These are phyloP conservation scores for Promerops cafer DNA, from an alignment of 2,113 vertebrate species.

Conservation along the genomic window DNA sequence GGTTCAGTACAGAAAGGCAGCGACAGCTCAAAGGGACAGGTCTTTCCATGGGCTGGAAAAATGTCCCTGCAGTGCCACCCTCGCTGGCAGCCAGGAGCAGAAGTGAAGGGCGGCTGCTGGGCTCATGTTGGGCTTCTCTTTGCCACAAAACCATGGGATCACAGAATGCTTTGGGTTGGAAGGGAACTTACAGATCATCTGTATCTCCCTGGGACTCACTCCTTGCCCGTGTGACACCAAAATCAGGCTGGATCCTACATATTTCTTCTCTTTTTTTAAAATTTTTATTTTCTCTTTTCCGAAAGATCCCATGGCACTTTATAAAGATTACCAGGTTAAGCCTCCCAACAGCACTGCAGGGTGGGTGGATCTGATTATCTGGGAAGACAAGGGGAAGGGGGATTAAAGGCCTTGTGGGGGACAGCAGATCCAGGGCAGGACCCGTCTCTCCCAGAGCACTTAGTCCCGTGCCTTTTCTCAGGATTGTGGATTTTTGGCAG, in stretches of 20 bases:
- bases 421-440: not conserved
- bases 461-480: not conserved
- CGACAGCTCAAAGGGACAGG: not conserved
- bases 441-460: not conserved
- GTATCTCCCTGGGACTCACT: not conserved
- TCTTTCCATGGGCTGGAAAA: not conserved
- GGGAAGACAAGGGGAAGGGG: not conserved
- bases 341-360: not conserved
- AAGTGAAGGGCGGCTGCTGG: not conserved
- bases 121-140: not conserved
- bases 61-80: not conserved
- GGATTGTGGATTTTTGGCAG: not conserved
- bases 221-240: not conserved
- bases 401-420: not conserved
- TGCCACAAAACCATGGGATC: not conserved
- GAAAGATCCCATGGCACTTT: not conserved
- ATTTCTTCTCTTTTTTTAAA: not conserved
- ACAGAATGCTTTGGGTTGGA: not conserved
- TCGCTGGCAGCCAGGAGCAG: not conserved
- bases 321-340: not conserved
- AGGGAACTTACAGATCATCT: rapidly evolving
- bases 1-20: too few species aligned
- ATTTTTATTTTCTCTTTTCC: not conserved
- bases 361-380: not conserved
- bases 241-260: not conserved